Conservation (phyloP, 92 coral and sea anemone species). For the Montipora capitata region DNA sequence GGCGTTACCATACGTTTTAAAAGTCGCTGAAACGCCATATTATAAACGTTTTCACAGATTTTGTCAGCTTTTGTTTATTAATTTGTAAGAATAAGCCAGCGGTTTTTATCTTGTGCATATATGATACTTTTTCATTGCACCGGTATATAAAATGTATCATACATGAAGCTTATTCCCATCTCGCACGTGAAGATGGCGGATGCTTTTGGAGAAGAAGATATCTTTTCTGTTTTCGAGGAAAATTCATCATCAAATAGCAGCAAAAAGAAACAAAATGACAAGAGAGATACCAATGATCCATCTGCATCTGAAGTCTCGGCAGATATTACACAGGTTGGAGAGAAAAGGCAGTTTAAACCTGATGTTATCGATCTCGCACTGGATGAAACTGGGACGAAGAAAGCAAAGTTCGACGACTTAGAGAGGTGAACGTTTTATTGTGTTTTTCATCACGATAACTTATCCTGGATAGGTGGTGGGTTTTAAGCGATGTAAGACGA, state of each 20-base stretch:
- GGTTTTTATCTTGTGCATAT: too few relatives aligned
- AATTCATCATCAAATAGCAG: conserved; percentile 53
- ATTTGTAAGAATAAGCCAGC: too few relatives aligned
- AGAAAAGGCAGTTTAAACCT: conserved; percentile 80
- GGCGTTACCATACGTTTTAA: conserved; percentile 47
- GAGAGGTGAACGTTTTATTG: conserved; percentile 59
- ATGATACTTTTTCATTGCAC: too few relatives aligned
- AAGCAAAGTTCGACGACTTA: conserved; percentile 82
- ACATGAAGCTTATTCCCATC: neutral
- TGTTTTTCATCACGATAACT: too few relatives aligned
- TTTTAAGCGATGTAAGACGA: too few relatives aligned
- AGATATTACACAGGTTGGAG: conserved; percentile 41
- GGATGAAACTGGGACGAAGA: conserved; percentile 69
- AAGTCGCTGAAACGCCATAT: conserved; percentile 64
- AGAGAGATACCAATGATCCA: conserved; percentile 60
- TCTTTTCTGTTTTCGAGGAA: conserved; percentile 94
- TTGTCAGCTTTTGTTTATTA: too few relatives aligned
- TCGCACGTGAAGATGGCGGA: conserved; percentile 89
- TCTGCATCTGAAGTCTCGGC: conserved; percentile 36
- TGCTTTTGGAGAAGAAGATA: conserved; percentile 87
- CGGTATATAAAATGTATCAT: too few relatives aligned
- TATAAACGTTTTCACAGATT: neutral
- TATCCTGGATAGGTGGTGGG: too few relatives aligned
- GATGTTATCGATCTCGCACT: conserved; percentile 62
- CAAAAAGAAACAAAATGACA: conserved; percentile 62